These are phyloP conservation scores for Chelon labrosus DNA, from an alignment of 2,797 vertebrate species.

Conservation along the genomic window DNA sequence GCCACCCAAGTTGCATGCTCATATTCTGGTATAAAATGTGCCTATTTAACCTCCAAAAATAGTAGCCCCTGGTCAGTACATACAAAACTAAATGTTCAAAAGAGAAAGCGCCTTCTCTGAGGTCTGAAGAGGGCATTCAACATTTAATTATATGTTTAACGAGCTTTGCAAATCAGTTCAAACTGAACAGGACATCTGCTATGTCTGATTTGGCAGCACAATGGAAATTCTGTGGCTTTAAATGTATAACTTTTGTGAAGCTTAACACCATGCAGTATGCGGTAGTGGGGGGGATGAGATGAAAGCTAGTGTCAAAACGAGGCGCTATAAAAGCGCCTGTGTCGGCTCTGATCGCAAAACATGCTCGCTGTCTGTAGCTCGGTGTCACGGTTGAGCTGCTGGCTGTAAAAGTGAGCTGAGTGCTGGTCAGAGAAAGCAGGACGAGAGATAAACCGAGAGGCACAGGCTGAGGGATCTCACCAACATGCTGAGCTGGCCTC, in stretches of 20 bases:
- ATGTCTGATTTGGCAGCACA: too few species aligned
- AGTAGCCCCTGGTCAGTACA: too few species aligned
- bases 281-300: background rate
- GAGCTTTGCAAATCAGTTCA: too few species aligned
- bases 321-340: slow-evolving; percentile 15
- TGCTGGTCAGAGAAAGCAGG: slow-evolving; percentile 20
- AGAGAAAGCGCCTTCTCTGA: too few species aligned
- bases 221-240: background rate
- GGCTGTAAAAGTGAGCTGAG: slow-evolving; percentile 37
- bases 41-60: too few species aligned
- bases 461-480: background rate
- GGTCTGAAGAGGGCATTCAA: too few species aligned
- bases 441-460: slow-evolving; percentile 3
- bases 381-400: slow-evolving; percentile 27
- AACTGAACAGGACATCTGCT: too few species aligned
- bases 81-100: too few species aligned
- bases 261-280: too few species aligned
- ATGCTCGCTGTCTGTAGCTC: slow-evolving; percentile 24
- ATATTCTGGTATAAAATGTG: too few species aligned
- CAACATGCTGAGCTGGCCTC: background rate
- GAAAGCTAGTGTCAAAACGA: background rate
- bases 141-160: too few species aligned
- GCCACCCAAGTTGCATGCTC: too few species aligned
- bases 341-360: slow-evolving; percentile 28
- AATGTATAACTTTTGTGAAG: background rate